Percentiles rank a stretch among this genome's conserved stretches.
Evolutionary conservation across 2,797 vertebrate genomes (phyloP).

Genomic region (Dromococcyx pavoninus): DNA sequence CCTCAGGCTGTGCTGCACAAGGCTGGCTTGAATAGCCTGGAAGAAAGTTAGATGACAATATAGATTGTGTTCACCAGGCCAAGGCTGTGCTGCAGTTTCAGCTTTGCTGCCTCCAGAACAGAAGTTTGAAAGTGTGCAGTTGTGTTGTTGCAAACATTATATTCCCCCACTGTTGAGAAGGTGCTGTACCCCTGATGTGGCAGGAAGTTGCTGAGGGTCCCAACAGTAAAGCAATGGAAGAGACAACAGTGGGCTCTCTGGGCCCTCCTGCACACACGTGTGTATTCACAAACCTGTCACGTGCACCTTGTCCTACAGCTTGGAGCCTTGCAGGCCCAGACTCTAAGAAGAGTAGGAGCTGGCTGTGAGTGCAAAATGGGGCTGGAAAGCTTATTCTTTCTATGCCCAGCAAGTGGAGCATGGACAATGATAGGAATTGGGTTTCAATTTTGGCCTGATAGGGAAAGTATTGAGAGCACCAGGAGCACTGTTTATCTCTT

Average conservation of each 20-base stretch:
- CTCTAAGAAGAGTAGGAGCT: not conserved
- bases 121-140: not conserved
- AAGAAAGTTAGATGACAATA: not conserved
- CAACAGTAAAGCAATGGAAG: not conserved
- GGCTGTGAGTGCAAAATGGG: not conserved
- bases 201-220: not conserved
- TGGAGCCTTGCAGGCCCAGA: not conserved
- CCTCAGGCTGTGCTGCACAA: not conserved
- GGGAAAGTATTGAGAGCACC: fast-evolving
- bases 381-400: not conserved
- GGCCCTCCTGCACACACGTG: not conserved
- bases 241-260: not conserved
- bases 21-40: not conserved
- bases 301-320: not conserved
- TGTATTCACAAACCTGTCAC: not conserved
- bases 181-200: not conserved
- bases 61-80: not conserved
- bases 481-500: not conserved
- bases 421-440: not conserved
- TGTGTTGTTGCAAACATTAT: not conserved
- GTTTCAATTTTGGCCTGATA: not conserved
- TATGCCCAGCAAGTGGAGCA: not conserved
- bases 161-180: not conserved
- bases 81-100: not conserved
- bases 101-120: not conserved